Evolutionary conservation across 2,113 vertebrate genomes (phyloP).

Genomic region (Irena cyanogastra): DNA sequence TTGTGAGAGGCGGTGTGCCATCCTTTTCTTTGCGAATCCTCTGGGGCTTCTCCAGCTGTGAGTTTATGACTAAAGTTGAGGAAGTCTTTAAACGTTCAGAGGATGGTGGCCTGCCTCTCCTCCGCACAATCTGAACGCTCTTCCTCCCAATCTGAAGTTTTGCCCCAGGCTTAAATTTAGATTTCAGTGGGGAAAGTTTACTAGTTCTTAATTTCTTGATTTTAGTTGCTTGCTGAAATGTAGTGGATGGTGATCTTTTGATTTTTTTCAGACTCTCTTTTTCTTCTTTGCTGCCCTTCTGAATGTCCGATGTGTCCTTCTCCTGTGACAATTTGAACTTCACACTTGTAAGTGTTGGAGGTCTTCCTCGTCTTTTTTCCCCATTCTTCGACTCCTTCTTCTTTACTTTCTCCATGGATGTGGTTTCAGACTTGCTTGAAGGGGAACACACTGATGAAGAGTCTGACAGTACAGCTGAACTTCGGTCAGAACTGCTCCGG

Average conservation of each 20-base stretch:
- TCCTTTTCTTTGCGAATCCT: constrained; percentile 80
- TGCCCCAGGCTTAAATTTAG: constrained; percentile 84
- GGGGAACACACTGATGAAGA: constrained; percentile 71
- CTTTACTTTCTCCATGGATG: constrained; percentile 85
- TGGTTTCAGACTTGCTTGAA: constrained; percentile 78
- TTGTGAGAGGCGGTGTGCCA: constrained; percentile 70
- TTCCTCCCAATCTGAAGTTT: constrained; percentile 81
- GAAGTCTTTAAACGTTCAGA: constrained; percentile 86
- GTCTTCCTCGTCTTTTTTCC: constrained; percentile 92
- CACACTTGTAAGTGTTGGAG: constrained; percentile 82
- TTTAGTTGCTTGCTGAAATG: constrained; percentile 83
- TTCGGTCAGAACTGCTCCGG: constrained; percentile 74
- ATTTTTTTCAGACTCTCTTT: constrained; percentile 84
- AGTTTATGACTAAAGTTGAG: constrained; percentile 66
- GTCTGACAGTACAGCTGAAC: constrained; percentile 69
- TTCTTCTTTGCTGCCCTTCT: constrained; percentile 75
- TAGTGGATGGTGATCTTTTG: constrained; percentile 78
- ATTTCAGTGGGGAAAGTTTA: constrained; percentile 89
- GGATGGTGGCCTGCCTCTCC: constrained; percentile 89
- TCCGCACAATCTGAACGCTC: constrained; percentile 82
- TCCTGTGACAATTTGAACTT: constrained; percentile 80
- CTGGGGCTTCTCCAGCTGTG: constrained; percentile 84
- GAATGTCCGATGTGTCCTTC: constrained; percentile 67
- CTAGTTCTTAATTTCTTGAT: constrained; percentile 89
- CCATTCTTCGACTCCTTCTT: constrained; percentile 77